Evolutionary conservation across 2,797 vertebrate species (phyloP), one percentile per base, ranked within the genome.

Genomic region (Rhadinocentrus ornatus): DNA sequence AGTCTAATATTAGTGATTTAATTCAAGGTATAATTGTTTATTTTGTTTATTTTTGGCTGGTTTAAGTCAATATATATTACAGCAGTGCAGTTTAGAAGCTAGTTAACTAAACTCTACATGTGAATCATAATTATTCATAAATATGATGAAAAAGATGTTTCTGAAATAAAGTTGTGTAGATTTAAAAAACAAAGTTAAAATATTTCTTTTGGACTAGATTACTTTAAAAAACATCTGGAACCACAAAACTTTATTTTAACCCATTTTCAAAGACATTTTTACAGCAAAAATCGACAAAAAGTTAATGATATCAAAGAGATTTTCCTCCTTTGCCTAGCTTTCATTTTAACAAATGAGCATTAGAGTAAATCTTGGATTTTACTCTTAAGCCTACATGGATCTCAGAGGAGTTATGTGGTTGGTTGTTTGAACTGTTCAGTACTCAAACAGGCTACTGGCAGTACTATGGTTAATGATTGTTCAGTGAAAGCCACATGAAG

Each of bases 381-480:
- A 37, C 37, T 66, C 37, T 20, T 1, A 34, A 32, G 24, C 52
- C 3, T 66, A 3, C 54, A 34, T 32, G 48, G 6, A 32, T 18
- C 10, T 69, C 2, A 27, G 41, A 22, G 56, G 26, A 46, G 15
- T 62, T 13, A 22, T 53, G 53, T 50, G n/a, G 65, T 34, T 54
- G n/a, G 18, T 26, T 66, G n/a, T 26, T 65, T n/a, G 55, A 52
- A 39, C 54, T 64, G 24, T 66, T 79, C 52, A 75, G 78, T 56
- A 62, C 70, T 72, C 74, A 69, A 56, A 68, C 44, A n/a, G 44
- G 20, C 20, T 6, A 44, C 24, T 55, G 26, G 58, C 62, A 24
- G 16, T 16, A 27, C 71, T 57, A 56, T 60, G n/a, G 31, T 54
- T 72, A 80, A 69, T 80, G 81, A 82, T 85, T 73, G 75, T 78